Percentiles rank a stretch among this genome's conserved stretches.
These are phyloP conservation scores for Eulemur mongoz DNA, from an alignment of 2,797 vertebrate genomes.

Conservation along the genomic window DNA sequence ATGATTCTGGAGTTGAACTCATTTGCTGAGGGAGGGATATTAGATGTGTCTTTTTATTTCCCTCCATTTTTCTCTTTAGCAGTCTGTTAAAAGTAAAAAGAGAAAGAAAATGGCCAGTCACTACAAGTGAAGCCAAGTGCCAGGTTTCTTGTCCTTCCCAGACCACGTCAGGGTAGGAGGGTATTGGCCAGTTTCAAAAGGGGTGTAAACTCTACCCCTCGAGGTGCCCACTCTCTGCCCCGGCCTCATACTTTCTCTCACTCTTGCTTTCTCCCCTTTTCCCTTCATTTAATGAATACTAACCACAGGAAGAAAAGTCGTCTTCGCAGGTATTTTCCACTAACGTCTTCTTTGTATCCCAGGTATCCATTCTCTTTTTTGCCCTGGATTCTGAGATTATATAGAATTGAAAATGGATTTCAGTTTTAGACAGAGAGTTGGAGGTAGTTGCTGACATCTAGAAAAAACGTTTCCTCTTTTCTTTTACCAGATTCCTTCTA, in stretches of 20 bases:
- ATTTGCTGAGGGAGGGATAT: slow-evolving; percentile 1
- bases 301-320: slow-evolving; percentile 88
- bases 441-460: not conserved
- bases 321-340: slow-evolving; percentile 81
- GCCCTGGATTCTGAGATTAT: slow-evolving; percentile 72
- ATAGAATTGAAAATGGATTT: slow-evolving; percentile 50
- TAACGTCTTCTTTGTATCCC: slow-evolving; percentile 85
- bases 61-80: slow-evolving; percentile 16
- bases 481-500: not conserved
- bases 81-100: slow-evolving; percentile 46
- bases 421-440: slow-evolving; percentile 17
- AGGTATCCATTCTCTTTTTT: slow-evolving; percentile 81
- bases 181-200: not conserved
- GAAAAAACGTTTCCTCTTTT: not conserved
- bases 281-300: slow-evolving; percentile 66
- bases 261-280: not conserved
- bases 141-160: slow-evolving; percentile 30
- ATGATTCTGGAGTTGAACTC: not conserved
- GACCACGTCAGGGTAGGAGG: not conserved
- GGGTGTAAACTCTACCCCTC: not conserved
- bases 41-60: slow-evolving; percentile 6
- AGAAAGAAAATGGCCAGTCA: slow-evolving; percentile 58
- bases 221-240: not conserved
- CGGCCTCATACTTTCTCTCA: not conserved
- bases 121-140: slow-evolving; percentile 3